These are phyloP conservation scores for Sandelia bainsii DNA, from an alignment of 2,797 vertebrate species.

Conservation along the genomic window DNA sequence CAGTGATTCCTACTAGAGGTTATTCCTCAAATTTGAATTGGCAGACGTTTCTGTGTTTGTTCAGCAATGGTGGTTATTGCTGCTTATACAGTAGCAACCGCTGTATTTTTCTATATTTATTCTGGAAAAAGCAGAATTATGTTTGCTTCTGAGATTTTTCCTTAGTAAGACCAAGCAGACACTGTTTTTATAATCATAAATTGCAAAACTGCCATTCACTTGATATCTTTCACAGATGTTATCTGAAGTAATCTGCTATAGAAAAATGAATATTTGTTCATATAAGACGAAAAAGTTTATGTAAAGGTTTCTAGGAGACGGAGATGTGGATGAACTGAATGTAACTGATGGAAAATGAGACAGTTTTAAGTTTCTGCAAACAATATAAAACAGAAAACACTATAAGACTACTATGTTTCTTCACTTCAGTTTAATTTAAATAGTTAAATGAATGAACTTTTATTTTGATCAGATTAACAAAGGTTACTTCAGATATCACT, in stretches of 20 bases:
- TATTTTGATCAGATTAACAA: background rate
- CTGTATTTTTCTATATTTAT: background rate
- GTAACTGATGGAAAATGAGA: no score
- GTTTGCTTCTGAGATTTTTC: background rate
- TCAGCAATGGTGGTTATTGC: background rate
- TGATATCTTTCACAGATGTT: no score
- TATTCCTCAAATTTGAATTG: constrained; percentile 4
- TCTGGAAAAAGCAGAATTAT: background rate
- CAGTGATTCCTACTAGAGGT: constrained; percentile 1
- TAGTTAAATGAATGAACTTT: background rate
- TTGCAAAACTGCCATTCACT: background rate
- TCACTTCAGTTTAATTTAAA: background rate
- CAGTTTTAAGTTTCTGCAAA: no score
- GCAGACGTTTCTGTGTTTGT: constrained; percentile 6
- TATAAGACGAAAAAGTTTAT: background rate
- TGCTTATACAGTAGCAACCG: constrained; percentile 3
- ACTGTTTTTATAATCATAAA: background rate
- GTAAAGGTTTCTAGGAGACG: background rate
- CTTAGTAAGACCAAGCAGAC: background rate
- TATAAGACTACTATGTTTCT: no score
- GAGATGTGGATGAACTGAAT: background rate
- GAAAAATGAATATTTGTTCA: background rate
- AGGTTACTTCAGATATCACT: background rate
- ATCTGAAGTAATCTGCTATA: background rate
- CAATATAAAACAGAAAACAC: no score